Conservation (phyloP, 1,140 invertebrate genomes). For the Heterodera carotae region DNA sequence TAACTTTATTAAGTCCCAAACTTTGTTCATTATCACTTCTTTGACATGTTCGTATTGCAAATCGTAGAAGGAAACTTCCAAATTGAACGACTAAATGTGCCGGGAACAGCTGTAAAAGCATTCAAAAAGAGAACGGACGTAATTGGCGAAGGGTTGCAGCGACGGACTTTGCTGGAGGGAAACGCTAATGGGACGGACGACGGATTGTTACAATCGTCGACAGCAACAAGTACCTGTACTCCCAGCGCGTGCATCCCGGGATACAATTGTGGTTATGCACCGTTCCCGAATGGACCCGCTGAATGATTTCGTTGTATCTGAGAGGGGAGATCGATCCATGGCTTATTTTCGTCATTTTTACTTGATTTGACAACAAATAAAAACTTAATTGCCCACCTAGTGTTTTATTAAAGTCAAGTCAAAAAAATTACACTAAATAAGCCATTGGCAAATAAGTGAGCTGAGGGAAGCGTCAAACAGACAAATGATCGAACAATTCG, state of each 20-base stretch:
- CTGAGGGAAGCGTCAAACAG: too few species aligned
- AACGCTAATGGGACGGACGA: conserved; percentile 28
- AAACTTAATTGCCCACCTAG: too few species aligned
- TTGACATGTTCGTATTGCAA: conserved; percentile 59
- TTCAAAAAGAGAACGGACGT: conserved; percentile 24
- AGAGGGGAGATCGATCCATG: not conserved
- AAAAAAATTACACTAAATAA: too few species aligned
- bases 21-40: too few species aligned
- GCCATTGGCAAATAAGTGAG: too few species aligned
- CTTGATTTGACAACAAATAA: too few species aligned
- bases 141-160: conserved; percentile 46
- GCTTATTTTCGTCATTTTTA: too few species aligned
- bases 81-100: conserved; percentile 26
- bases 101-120: not conserved
- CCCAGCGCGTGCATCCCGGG: conserved; percentile 53
- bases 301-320: conserved; percentile 56
- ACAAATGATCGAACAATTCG: too few species aligned
- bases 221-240: conserved; percentile 44
- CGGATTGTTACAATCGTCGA: not conserved
- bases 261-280: conserved; percentile 51
- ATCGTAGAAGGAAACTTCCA: conserved; percentile 27
- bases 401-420: too few species aligned
- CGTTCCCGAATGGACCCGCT: conserved; percentile 57
- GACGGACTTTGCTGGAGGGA: conserved; percentile 56
- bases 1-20: not conserved